These are phyloP conservation scores for Scortum barcoo DNA, from an alignment of 2,113 vertebrate species.

Conservation along the genomic window DNA sequence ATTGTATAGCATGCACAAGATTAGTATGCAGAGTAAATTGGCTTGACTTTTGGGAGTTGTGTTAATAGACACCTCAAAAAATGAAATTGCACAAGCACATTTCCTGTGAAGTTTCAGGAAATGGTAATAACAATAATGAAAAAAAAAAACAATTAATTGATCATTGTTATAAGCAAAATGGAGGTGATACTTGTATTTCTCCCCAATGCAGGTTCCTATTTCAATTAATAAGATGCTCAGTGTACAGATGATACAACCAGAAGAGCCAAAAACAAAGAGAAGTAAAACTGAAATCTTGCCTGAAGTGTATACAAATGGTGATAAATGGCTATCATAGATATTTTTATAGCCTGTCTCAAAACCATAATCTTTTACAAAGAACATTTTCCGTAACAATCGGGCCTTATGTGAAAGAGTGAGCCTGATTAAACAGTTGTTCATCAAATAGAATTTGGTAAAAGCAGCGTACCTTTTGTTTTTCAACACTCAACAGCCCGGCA, in stretches of 20 bases:
- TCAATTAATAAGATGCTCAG: background rate
- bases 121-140: background rate
- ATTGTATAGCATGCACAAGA: background rate
- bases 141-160: too few relatives aligned
- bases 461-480: background rate
- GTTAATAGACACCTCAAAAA: background rate
- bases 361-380: conserved; percentile 11
- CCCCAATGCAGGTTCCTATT: background rate
- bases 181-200: background rate
- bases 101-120: background rate
- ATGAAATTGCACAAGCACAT: background rate
- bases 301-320: background rate
- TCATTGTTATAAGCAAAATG: background rate
- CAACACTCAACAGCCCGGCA: background rate
- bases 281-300: background rate
- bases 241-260: background rate
- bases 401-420: conserved; percentile 17
- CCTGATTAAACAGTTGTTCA: conserved; percentile 34
- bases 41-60: background rate
- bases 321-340: conserved; percentile 1
- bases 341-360: conserved; percentile 13
- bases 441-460: conserved; percentile 11
- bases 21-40: background rate
- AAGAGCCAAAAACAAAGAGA: background rate
- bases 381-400: background rate